A percentile compares a stretch with the other conserved stretches of the same genome.
phyloP scores from a whole-genome alignment of 2,113 vertebrate genomes.

The Cottus gobio region DNA sequence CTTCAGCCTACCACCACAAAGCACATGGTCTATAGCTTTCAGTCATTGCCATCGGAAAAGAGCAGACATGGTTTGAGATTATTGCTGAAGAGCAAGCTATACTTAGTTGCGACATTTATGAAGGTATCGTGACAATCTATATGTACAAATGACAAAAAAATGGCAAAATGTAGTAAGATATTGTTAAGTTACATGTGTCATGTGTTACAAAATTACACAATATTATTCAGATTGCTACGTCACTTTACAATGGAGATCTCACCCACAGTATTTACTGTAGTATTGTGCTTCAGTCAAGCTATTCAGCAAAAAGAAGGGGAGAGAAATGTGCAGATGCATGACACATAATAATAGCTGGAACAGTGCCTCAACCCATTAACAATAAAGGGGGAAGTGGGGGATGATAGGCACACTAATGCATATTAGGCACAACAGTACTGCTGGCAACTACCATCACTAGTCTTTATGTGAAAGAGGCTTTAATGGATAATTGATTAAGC shows the following conservation, averaged over 20 bases:
- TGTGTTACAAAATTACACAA: not conserved
- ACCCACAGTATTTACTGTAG: conserved; percentile 30
- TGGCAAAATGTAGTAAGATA: not conserved
- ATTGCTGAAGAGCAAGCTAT: not conserved
- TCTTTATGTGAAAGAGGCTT: conserved; percentile 72
- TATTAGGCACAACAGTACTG: conserved; percentile 71
- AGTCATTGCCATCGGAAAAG: not conserved
- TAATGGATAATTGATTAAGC: conserved; percentile 82
- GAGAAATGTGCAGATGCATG: conserved; percentile 59
- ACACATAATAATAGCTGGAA: conserved; percentile 70
- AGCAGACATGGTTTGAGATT: not conserved
- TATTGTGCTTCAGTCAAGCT: conserved; percentile 31
- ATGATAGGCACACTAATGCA: conserved; percentile 72
- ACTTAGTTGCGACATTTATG: not conserved
- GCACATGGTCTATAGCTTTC: not conserved
- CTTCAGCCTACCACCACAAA: not conserved
- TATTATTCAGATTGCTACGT: not conserved
- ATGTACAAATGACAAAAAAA: not conserved
- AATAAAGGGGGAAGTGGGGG: conserved; percentile 62
- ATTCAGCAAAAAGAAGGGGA: conserved; percentile 46
- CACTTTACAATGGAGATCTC: conserved; percentile 34
- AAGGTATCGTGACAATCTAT: not conserved
- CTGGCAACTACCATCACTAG: conserved; percentile 70
- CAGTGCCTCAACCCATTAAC: conserved; percentile 63
- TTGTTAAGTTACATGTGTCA: not conserved